Evolutionary conservation across 2,797 vertebrate genomes (phyloP), one percentile per base, ranked within the genome.

Genomic region (Sebastes diaconus): DNA sequence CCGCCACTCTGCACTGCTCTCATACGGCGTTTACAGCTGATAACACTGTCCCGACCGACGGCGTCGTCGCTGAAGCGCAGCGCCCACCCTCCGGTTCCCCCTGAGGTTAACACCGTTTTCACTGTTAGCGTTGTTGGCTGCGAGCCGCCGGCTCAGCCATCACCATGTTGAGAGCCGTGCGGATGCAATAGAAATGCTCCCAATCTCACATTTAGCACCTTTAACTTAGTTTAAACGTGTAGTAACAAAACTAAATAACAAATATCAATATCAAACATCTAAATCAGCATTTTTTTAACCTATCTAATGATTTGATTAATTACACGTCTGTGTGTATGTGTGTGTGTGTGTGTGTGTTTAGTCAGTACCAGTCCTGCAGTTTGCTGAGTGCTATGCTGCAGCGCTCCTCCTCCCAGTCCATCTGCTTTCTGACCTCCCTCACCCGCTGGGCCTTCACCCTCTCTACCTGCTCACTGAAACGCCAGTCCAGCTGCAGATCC

Each of bases 321-420:
- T 67, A 46, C 14, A 66, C 27, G 16, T 6, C 36, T 25, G 5
- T 67, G 20, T 32, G 27, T 22, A 0, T 32, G 8, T 52, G 12
- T 64, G 50, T 50, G 67, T 76, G 46, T 58, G 11, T 42, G 24
- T 32, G 25, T 24, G 57, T 70, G 29, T 34, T 6, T 12, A 4
- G 13, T 73, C 27, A 54, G 69, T 89, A 98, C 97, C 96, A 93
- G 11, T 92, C 89, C 91, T 89, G 95, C 32, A 99, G 83, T 81
- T 98, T 99, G 81, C 84, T 92, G 61, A 98, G 92, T 39, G 94
- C 95, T 54, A 96, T 83, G 6, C 75, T 80, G 75, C 94, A 73
- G 79, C 92, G 96, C 91, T 99, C 97, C 12, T 90, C 88, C 77
- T 98, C 97, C 98, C 97, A 98, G 66, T 91, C 94, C 89, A 98